Evolutionary conservation across 2,888 invertebrate species (phyloP).

Genomic region (Papilio demoleus): DNA sequence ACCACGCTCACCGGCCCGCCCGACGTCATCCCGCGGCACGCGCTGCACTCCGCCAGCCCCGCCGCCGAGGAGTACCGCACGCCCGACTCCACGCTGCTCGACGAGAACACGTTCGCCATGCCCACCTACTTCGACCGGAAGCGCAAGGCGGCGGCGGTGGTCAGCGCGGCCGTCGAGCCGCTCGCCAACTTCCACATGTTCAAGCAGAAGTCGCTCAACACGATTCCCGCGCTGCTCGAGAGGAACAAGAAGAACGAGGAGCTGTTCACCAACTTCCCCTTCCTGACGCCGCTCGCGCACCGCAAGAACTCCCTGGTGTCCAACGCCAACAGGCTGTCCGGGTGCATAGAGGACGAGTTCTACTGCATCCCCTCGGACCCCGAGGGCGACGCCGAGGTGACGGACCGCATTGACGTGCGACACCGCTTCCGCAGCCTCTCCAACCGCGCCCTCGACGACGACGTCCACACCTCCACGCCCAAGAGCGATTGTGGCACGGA

Average conservation of each 20-base stretch:
- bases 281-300: conserved; percentile 84
- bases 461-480: conserved; percentile 64
- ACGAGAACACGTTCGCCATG: conserved; percentile 69
- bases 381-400: conserved; percentile 50
- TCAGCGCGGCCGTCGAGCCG: conserved; percentile 66
- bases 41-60: conserved; percentile 52
- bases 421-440: conserved; percentile 63
- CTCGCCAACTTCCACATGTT: conserved; percentile 76
- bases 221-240: conserved; percentile 73
- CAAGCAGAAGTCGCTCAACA: conserved; percentile 79
- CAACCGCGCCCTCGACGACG: conserved; percentile 57
- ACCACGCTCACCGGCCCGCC: conserved; percentile 63
- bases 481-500: conserved; percentile 48
- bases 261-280: conserved; percentile 82
- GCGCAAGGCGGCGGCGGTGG: conserved; percentile 62
- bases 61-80: conserved; percentile 62
- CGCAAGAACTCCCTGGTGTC: conserved; percentile 74
- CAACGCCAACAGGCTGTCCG: conserved; percentile 65
- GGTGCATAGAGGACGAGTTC: conserved; percentile 78
- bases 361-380: conserved; percentile 72
- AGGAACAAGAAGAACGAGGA: conserved; percentile 66
- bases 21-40: conserved; percentile 67
- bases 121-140: conserved; percentile 79
- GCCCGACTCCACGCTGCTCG: conserved; percentile 61
- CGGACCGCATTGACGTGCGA: conserved; percentile 63